phyloP scores from a whole-genome alignment of 2,797 vertebrate species.

The Geotrypetes seraphini region DNA sequence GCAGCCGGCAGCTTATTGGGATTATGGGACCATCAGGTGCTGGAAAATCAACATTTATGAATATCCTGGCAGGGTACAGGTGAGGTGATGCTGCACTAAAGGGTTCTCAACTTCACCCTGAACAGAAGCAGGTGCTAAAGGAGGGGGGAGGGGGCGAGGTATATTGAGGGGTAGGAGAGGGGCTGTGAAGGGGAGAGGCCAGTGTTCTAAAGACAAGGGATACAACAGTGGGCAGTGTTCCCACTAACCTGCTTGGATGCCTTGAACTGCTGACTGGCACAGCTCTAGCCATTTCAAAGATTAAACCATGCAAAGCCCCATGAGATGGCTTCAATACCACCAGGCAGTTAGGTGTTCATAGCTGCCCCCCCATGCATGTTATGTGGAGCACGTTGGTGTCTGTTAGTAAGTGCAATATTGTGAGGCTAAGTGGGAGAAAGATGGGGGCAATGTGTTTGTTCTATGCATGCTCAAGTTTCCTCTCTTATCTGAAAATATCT shows the following conservation, averaged over 20 bases:
- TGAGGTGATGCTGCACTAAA: too few relatives aligned
- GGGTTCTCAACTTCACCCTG: neutral
- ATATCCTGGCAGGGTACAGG: constrained; percentile 96
- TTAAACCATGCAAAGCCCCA: neutral
- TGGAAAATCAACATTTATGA: constrained; percentile 95
- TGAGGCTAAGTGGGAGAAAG: neutral
- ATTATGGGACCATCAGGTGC: constrained; percentile 97
- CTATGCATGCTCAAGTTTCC: too few relatives aligned
- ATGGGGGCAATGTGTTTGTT: too few relatives aligned
- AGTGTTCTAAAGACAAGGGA: neutral
- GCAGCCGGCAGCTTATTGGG: constrained; percentile 84
- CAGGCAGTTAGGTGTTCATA: neutral
- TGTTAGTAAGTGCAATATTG: too few relatives aligned
- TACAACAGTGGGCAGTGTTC: too few relatives aligned
- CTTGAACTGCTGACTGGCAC: too few relatives aligned
- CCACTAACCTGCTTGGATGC: too few relatives aligned
- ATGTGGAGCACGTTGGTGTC: neutral
- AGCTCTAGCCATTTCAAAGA: too few relatives aligned
- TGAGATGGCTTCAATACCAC: fast-evolving
- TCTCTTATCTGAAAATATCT: too few relatives aligned
- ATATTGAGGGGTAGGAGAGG: neutral
- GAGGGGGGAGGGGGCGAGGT: neutral
- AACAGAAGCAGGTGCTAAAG: too few relatives aligned
- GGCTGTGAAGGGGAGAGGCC: neutral
- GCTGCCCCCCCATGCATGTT: neutral